Conservation (phyloP, 2,113 vertebrate genomes). For the Notothenia coriiceps region DNA sequence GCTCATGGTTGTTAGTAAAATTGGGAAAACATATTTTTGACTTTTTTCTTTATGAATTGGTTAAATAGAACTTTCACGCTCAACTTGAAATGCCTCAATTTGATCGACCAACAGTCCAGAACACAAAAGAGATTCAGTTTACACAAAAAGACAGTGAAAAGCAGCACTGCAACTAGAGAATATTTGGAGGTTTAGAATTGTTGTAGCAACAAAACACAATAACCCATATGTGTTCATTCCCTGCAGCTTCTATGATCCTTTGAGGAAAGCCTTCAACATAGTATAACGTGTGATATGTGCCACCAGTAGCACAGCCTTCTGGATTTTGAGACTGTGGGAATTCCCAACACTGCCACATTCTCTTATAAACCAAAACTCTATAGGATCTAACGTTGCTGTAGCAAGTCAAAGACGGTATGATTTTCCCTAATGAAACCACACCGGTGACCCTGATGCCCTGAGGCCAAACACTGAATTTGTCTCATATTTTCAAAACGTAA, state of each 20-base stretch:
- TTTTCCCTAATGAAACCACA: no score
- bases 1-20: not conserved
- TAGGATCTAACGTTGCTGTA: no score
- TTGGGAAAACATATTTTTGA: no score
- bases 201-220: no score
- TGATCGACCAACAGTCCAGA: not conserved
- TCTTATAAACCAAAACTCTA: no score
- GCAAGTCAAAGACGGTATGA: no score
- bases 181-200: not conserved
- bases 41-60: not conserved
- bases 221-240: not conserved
- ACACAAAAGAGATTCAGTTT: not conserved
- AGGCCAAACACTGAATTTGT: no score
- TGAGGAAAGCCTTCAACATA: not conserved
- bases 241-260: not conserved
- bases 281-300: not conserved
- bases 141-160: not conserved
- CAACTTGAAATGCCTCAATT: not conserved
- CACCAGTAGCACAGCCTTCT: not conserved
- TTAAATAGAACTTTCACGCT: not conserved
- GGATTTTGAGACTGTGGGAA: constrained; percentile 13
- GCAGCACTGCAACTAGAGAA: not conserved
- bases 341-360: constrained; percentile 7
- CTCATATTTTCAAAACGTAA: no score
- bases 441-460: no score